A percentile compares a stretch with the other conserved stretches of the same genome.
Evolutionary conservation across 2,113 vertebrate genomes (phyloP).

Genomic region (Cyanocitta stelleri): DNA sequence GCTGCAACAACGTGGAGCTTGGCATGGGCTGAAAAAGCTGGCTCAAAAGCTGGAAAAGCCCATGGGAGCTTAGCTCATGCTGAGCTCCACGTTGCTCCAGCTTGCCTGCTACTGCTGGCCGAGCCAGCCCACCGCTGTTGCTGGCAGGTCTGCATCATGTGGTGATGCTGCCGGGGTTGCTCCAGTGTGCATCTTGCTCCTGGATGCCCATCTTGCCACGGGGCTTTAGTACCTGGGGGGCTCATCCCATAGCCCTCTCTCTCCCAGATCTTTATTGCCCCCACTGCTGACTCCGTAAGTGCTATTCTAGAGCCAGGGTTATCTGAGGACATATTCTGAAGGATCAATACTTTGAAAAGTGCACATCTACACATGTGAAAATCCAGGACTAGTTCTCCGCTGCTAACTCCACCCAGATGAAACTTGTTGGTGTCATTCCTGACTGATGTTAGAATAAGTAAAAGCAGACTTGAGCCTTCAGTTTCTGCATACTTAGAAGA

Average conservation of each 20-base stretch:
- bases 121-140: neutral
- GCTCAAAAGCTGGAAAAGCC: neutral
- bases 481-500: neutral
- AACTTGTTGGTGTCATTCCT: neutral
- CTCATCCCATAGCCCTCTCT: neutral
- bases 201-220: neutral
- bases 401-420: neutral
- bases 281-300: neutral
- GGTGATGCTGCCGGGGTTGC: neutral
- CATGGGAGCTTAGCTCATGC: neutral
- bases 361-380: neutral
- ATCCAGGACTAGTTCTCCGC: neutral
- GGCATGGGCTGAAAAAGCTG: neutral
- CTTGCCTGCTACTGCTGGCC: accelerated
- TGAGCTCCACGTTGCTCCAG: neutral
- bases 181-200: neutral
- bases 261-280: neutral
- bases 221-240: neutral
- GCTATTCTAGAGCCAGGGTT: neutral
- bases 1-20: neutral
- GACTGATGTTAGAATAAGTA: neutral
- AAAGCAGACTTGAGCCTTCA: neutral
- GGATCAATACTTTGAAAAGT: neutral
- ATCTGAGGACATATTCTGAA: neutral
- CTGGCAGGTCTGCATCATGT: neutral